Evolutionary conservation across 1,140 invertebrate species (phyloP).

Genomic region (Hylyphantes graminicola): DNA sequence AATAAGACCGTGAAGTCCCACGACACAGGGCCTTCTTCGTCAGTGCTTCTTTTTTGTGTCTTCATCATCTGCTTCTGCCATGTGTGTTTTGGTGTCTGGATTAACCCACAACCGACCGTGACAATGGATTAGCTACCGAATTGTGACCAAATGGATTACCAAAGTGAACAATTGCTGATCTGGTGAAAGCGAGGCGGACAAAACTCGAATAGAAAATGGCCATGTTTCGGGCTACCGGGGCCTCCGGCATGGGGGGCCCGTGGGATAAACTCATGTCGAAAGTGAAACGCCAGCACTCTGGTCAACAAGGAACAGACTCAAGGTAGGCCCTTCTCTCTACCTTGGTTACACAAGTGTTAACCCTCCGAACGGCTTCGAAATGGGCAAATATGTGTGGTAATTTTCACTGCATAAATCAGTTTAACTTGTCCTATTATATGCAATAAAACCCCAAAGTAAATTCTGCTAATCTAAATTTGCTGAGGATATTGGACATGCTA

Average conservation of each 20-base stretch:
- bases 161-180: conserved; percentile 8
- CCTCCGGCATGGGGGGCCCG: conserved; percentile 58
- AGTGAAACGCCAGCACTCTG: conserved; percentile 69
- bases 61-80: not conserved
- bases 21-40: too few species aligned
- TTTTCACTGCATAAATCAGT: not conserved
- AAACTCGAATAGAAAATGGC: conserved; percentile 10
- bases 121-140: conserved; percentile 19
- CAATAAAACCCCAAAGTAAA: too few species aligned
- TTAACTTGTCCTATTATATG: too few species aligned
- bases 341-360: too few species aligned
- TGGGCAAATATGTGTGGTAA: too few species aligned
- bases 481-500: too few species aligned
- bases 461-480: too few species aligned
- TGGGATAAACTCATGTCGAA: conserved; percentile 62
- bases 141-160: not conserved
- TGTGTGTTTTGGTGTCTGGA: not conserved
- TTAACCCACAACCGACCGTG: not conserved
- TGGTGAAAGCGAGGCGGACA: conserved; percentile 1
- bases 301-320: conserved; percentile 18
- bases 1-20: not conserved
- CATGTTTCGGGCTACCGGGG: conserved; percentile 39
- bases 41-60: not conserved
- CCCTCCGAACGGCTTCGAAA: not conserved
- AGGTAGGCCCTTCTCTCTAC: not conserved